Evolutionary conservation across 1,140 invertebrate species (phyloP).

Genomic region (Cryptotermes secundus): DNA sequence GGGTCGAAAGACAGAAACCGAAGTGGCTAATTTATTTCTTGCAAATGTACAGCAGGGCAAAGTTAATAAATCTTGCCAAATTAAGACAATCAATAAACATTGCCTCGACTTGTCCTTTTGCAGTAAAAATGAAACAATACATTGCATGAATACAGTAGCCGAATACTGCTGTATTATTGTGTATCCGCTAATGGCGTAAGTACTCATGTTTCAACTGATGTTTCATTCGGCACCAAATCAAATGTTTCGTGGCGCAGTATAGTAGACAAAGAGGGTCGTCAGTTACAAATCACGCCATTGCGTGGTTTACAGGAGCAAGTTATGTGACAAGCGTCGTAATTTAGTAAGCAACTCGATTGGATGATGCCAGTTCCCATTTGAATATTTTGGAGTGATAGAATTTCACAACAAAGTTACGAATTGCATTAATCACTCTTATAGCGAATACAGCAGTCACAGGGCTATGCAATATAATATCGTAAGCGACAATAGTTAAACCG

Average conservation of each 20-base stretch:
- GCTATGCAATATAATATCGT: background rate
- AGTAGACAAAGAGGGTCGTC: background rate
- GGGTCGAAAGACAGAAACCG: background rate
- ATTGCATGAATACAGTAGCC: background rate
- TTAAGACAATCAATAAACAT: constrained; percentile 17
- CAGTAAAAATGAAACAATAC: background rate
- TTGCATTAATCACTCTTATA: background rate
- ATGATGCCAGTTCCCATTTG: background rate
- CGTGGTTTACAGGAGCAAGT: background rate
- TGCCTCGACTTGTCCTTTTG: background rate
- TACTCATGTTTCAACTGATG: constrained; percentile 10
- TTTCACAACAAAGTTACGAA: background rate
- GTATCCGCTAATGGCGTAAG: background rate
- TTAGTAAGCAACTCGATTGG: background rate
- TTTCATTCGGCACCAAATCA: background rate
- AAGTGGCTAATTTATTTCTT: constrained; percentile 8
- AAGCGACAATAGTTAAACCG: background rate
- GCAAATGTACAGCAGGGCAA: background rate
- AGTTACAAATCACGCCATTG: background rate
- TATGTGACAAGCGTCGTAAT: background rate
- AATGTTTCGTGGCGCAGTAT: background rate
- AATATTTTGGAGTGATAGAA: constrained; percentile 1
- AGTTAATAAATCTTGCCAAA: background rate
- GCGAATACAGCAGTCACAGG: background rate
- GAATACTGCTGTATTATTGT: background rate